Base-by-base conservation (phyloP, 1,140 invertebrate genomes). In the Panagrolaimus sp. region DNA sequence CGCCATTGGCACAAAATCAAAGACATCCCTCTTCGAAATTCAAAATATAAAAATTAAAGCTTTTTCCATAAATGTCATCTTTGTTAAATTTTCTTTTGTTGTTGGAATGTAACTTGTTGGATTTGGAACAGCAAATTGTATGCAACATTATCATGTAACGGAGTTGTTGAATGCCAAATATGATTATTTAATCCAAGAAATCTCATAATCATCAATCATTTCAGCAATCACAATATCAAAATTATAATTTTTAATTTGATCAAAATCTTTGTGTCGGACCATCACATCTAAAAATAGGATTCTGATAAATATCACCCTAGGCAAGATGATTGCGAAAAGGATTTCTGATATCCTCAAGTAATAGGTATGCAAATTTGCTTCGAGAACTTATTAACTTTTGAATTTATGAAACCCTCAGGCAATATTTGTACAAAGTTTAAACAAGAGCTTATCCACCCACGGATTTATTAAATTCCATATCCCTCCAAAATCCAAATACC, bases 171-270 rank as follows among this genome's bases (percentile, higher is more conserved):
- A 71, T 24, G 44, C 58, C 68, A 74, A 43, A 75, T 66, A 45
- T 77, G 73, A 55, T 68, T 71, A 12, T 45, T 45, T 38, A 75
- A 74, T n/a, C 48, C 44, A 28, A 69, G 28, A n/a, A 47, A 47
- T 47, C 65, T 63, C 38, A 58, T 68, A 0, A 76, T 65, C 5
- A 43, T 70, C 69, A 12, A 75, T 32, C 28, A 70, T 76, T 65
- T 75, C 73, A 12, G 75, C 66, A 24, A 77, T 67, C 26, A 71
- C 78, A 45, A 75, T 24, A 21, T 75, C 73, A 55, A 76, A 75
- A 15, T 75, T 75, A 26, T 76, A 58, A n/a, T 21, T 21, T 21
- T 12, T 5, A 24, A 58, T 58, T 8, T n/a, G 12, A 17, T 58
- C 52, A 21, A 58, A 17, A 17, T 58, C 52, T 28, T 24, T 58